Evolutionary conservation across 2,888 invertebrate genomes (phyloP), one percentile per base, ranked within the genome.

Genomic region (Zaprionus obscuricornis): DNA sequence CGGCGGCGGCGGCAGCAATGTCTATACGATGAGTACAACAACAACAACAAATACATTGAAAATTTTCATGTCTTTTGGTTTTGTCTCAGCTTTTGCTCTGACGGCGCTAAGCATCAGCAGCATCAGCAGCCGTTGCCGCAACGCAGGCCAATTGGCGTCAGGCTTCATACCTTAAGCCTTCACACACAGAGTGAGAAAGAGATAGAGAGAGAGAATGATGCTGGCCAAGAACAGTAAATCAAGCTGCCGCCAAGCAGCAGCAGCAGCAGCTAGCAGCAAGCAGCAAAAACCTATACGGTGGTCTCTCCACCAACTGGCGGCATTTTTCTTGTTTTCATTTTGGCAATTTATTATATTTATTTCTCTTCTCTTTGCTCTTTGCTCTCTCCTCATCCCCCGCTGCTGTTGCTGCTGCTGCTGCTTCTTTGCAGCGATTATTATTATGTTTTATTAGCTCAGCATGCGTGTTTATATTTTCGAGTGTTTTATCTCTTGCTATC

Each of bases 91-190:
- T 76, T 67, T 67, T 68, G 68, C 68, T 64, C 64, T 68, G 56
- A 66, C 66, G 75, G 74, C 77, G 74, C 74, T 74, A 72, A 75
- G 74, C 62, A 47, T 33, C 26, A n/a, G n/a, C n/a, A n/a, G n/a
- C n/a, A n/a, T n/a, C n/a, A n/a, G n/a, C n/a, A n/a, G n/a, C n/a
- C n/a, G n/a, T n/a, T n/a, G 37, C 4, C 22, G 22, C 22, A 66
- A 65, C 63, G 55, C 74, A 76, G 82, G 78, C 78, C 82, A 78
- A 78, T 78, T 79, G 82, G 78, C 78, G 78, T 79, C 78, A 73
- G 82, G 55, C 75, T 75, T 78, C 66, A 73, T 78, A 73, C 78
- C 78, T 68, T 62, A 47, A 47, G 36, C 55, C 59, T 45, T n/a
- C n/a, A n/a, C n/a, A 55, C 45, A 43, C 33, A 14, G 39, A 6